These are phyloP conservation scores for Rhyacophila evoluta DNA, from an alignment of 2,888 invertebrate species.

Conservation along the genomic window DNA sequence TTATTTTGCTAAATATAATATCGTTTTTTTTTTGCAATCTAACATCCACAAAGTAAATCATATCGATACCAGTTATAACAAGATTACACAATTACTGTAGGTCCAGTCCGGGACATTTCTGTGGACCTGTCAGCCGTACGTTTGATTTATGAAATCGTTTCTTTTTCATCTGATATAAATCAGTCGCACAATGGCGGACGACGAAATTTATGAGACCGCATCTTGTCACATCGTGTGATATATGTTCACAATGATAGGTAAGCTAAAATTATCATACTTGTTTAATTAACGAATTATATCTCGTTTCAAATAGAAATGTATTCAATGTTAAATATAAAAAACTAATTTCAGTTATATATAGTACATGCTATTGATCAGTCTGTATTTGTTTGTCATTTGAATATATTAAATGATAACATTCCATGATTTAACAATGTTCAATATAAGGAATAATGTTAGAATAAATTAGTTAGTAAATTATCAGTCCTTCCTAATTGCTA, in stretches of 20 bases:
- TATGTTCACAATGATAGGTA: background rate
- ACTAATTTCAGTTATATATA: too few species aligned
- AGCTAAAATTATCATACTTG: background rate
- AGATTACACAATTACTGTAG: conserved; percentile 6
- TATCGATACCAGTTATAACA: background rate
- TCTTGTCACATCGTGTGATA: background rate
- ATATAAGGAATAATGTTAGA: too few species aligned
- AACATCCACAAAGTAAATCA: background rate
- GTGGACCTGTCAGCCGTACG: conserved; percentile 36
- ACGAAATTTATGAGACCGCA: background rate
- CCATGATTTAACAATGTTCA: too few species aligned
- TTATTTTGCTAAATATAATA: background rate
- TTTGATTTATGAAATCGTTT: conserved; percentile 48
- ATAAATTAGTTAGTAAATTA: too few species aligned
- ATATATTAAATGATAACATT: too few species aligned
- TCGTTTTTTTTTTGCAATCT: background rate
- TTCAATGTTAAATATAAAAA: too few species aligned
- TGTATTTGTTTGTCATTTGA: too few species aligned
- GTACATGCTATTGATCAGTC: too few species aligned
- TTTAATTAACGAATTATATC: too few species aligned
- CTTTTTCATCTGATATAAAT: conserved; percentile 37
- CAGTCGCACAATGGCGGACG: conserved; percentile 27
- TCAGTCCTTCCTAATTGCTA: too few species aligned
- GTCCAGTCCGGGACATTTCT: conserved; percentile 27
- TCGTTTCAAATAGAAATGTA: too few species aligned